Evolutionary conservation across 2,888 invertebrate genomes (phyloP).

Genomic region (Mythimna vitellina): DNA sequence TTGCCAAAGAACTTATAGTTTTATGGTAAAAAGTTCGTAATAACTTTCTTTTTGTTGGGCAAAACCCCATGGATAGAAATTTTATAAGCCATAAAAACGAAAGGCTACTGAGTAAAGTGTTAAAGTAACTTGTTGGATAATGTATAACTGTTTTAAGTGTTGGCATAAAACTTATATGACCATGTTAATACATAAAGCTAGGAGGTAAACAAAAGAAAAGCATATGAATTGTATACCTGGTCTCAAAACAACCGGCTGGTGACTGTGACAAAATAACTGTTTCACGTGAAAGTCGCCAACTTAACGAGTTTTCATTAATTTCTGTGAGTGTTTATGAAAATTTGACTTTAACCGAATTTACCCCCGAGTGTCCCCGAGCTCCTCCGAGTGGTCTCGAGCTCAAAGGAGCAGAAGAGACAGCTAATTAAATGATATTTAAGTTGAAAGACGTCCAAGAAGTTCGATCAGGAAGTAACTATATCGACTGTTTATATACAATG

Average conservation of each 20-base stretch:
- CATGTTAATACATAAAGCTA: not conserved
- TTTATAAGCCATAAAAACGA: conserved; percentile 11
- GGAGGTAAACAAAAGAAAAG: not conserved
- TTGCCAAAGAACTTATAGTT: not conserved
- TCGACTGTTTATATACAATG: conserved; percentile 20
- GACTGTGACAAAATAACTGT: conserved; percentile 2
- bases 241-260: not conserved
- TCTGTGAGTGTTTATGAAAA: conserved; percentile 63
- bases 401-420: conserved; percentile 44
- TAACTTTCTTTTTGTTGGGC: not conserved
- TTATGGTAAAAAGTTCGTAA: not conserved
- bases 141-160: conserved; percentile 3
- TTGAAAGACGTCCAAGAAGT: conserved; percentile 39
- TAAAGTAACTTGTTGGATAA: conserved; percentile 4
- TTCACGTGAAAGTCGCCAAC: conserved; percentile 16
- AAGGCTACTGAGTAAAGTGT: conserved; percentile 15
- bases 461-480: conserved; percentile 24
- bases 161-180: not conserved
- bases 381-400: not conserved
- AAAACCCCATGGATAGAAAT: not conserved
- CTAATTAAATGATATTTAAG: conserved; percentile 59
- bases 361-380: conserved; percentile 28
- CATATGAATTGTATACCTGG: not conserved
- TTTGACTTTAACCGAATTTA: conserved; percentile 53
- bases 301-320: conserved; percentile 61